A percentile compares a stretch with the other conserved stretches of the same genome.
Conservation (phyloP, 2,113 vertebrate genomes). For the Chloropsis hardwickii region DNA sequence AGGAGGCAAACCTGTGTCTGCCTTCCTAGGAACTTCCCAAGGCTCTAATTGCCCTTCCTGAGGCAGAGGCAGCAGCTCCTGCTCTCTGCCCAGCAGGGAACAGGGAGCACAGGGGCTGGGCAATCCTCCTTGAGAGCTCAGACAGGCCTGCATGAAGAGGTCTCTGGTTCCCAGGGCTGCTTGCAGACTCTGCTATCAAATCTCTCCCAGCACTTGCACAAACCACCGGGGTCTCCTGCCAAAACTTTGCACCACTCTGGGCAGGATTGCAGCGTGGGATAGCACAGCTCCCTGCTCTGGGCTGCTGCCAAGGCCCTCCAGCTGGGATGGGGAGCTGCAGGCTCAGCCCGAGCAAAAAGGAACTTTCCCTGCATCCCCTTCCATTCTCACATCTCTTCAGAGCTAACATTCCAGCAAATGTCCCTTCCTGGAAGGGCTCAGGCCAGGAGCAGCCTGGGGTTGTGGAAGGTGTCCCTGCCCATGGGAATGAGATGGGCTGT, state of each 20-base stretch:
- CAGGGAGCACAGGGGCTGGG: background rate
- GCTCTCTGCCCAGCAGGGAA: background rate
- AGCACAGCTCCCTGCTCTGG: background rate
- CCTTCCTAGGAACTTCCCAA: rapidly evolving
- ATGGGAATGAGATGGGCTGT: background rate
- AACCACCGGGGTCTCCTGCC: background rate
- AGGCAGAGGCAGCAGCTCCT: background rate
- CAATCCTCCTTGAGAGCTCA: rapidly evolving
- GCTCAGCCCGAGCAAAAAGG: background rate
- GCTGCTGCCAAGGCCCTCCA: background rate
- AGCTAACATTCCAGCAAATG: background rate
- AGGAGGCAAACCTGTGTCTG: background rate
- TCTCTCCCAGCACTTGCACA: background rate
- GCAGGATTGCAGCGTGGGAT: background rate
- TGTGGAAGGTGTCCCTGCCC: background rate
- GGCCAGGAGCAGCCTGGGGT: background rate
- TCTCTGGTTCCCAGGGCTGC: background rate
- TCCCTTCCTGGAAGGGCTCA: background rate
- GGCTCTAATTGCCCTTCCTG: background rate
- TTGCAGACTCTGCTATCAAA: background rate
- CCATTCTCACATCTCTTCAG: background rate
- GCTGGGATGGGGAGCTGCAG: background rate
- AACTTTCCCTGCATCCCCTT: background rate
- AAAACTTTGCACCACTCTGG: background rate
- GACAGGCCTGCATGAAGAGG: background rate